Evolutionary conservation across 1,140 invertebrate species (phyloP).

Genomic region (Dryas iulia): DNA sequence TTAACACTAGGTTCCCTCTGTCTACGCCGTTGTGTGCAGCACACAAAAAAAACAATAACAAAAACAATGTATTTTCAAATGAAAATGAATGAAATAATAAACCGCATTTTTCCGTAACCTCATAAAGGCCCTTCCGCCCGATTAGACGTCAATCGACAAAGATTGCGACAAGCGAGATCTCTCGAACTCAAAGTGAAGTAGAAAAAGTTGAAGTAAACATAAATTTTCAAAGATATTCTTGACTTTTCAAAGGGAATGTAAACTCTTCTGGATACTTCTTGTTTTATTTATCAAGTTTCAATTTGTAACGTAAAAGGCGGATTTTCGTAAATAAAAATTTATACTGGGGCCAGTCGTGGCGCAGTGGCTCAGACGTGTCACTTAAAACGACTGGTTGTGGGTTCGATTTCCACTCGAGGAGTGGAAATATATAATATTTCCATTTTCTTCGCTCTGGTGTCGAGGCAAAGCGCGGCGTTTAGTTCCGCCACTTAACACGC

Average conservation of each 20-base stretch:
- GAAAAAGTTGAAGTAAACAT: constrained; percentile 1
- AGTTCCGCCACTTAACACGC: too few species aligned
- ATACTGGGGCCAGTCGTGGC: too few species aligned
- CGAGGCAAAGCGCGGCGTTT: too few species aligned
- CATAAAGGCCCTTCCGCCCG: constrained; percentile 16
- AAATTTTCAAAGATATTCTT: constrained; percentile 5
- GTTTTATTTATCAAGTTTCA: background rate
- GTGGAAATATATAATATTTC: too few species aligned
- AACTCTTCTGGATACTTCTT: background rate
- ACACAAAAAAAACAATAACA: background rate
- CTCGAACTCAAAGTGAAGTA: constrained; percentile 10
- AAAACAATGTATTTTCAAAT: constrained; percentile 1
- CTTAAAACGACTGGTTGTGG: too few species aligned
- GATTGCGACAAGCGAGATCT: constrained; percentile 3
- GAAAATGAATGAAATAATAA: constrained; percentile 15
- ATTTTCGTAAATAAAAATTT: background rate
- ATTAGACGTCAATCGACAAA: constrained; percentile 13
- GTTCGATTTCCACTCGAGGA: too few species aligned
- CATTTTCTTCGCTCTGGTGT: too few species aligned
- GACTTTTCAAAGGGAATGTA: background rate
- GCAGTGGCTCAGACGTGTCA: too few species aligned
- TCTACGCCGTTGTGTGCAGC: too few species aligned
- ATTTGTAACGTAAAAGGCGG: background rate
- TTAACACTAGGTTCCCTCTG: too few species aligned
- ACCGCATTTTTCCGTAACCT: constrained; percentile 19